These are phyloP conservation scores for Apistogramma diplotaenia DNA, from an alignment of 2,113 vertebrate species.

Conservation along the genomic window DNA sequence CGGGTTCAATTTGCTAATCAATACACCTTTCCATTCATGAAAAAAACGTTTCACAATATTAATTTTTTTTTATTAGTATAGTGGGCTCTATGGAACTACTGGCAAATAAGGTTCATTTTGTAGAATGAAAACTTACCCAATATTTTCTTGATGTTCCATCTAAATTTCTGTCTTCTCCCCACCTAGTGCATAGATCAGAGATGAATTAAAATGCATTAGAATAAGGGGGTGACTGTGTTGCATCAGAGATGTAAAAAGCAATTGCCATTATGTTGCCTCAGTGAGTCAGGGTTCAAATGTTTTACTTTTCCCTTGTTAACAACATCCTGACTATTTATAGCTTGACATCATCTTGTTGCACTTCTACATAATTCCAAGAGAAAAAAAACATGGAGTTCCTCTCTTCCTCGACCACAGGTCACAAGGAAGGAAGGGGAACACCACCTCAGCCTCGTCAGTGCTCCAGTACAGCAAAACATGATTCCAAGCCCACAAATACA, in stretches of 20 bases:
- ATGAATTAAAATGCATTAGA: background rate
- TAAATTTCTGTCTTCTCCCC: slow-evolving; percentile 86
- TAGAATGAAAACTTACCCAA: slow-evolving; percentile 81
- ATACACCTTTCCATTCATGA: background rate
- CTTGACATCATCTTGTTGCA: background rate
- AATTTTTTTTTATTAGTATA: background rate
- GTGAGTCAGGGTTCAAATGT: background rate
- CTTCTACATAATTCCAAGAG: slow-evolving; percentile 33
- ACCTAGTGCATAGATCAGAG: slow-evolving; percentile 75
- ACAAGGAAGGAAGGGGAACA: slow-evolving; percentile 50
- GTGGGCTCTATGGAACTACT: background rate
- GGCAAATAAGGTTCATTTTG: background rate
- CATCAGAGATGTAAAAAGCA: background rate
- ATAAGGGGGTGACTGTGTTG: background rate
- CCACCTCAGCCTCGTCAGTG: background rate
- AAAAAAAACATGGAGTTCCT: slow-evolving; percentile 53
- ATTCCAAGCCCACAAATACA: background rate
- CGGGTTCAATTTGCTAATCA: background rate
- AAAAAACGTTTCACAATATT: background rate
- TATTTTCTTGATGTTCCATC: slow-evolving; percentile 84
- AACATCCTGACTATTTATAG: slow-evolving; percentile 61
- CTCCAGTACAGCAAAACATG: background rate
- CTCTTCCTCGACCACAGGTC: slow-evolving; percentile 29
- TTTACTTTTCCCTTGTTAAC: slow-evolving; percentile 38
- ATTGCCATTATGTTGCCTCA: background rate